Evolutionary conservation across 2,113 vertebrate genomes (phyloP), one percentile per base, ranked within the genome.

Genomic region (Myodes glareolus): DNA sequence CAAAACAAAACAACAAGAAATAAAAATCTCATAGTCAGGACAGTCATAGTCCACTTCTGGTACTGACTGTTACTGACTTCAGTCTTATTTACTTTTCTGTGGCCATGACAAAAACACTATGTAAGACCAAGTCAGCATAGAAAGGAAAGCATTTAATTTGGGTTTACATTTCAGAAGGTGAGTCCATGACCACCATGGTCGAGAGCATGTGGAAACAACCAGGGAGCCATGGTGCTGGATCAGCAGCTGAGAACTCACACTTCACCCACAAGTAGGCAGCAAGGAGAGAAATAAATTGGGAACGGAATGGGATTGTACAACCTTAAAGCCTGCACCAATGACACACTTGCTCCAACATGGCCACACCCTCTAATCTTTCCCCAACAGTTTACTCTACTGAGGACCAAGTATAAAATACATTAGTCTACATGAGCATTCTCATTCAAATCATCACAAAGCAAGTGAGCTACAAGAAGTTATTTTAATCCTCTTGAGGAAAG

Each of bases 391-490:
- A 84, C 29, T 42, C 19, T 39, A 61, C 36, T 29, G n/a, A 42
- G 36, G n/a, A 82, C 36, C 1, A 14, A 39, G 36, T 9, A n/a
- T 39, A 7, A 42, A 61, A 42, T 13, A 27, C 4, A 16, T 7
- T 7, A 61, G 21, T 1, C 7, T 39, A 27, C n/a, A n/a, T 61
- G 52, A 7, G 12, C 21, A 42, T 42, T 42, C 21, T 75, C 72
- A 23, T 75, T 75, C n/a, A 75, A 75, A 75, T 1, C n/a, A 75
- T 23, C 72, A 61, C 55, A 82, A 63, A 50, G 63, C 42, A 45
- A 85, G 65, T 86, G n/a, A 94, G 76, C 25, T 93, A n/a, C 27
- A 90, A 25, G 92, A 87, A 84, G 84, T 84, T 13, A 65, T 78
- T 96, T 39, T 13, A 11, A 17, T 91, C 86, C 36, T 75, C 63